Evolutionary conservation across 1,140 invertebrate species (phyloP).

Genomic region (Pinna nobilis): DNA sequence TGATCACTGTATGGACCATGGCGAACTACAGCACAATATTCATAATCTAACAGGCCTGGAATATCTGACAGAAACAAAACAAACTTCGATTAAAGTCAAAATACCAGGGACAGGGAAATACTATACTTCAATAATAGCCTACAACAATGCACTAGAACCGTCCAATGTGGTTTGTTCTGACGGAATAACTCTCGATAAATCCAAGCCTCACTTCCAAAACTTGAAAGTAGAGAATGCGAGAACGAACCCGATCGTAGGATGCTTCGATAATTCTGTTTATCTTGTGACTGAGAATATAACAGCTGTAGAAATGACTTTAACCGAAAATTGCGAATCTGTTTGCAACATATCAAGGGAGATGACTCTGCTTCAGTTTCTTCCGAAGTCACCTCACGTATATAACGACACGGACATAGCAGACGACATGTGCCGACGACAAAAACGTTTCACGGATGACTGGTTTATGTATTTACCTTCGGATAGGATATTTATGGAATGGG

Average conservation of each 20-base stretch:
- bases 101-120: conserved; percentile 20
- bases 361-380: conserved; percentile 3
- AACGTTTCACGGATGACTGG: background rate
- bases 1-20: conserved; percentile 23
- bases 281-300: conserved; percentile 22
- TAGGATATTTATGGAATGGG: conserved; percentile 33
- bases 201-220: conserved; percentile 24
- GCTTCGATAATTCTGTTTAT: conserved; percentile 20
- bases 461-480: conserved; percentile 44
- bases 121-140: conserved; percentile 40
- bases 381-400: background rate
- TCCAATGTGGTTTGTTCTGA: conserved; percentile 49
- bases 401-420: background rate
- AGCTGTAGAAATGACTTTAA: background rate
- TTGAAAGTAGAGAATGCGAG: conserved; percentile 28
- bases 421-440: background rate
- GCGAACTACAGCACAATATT: conserved; percentile 26
- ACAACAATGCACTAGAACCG: conserved; percentile 51
- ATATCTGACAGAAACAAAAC: conserved; percentile 8
- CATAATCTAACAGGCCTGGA: background rate
- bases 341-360: conserved; percentile 1
- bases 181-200: conserved; percentile 43
- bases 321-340: background rate
- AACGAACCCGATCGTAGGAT: conserved; percentile 24
- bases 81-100: background rate